phyloP scores from a whole-genome alignment of 2,888 invertebrate species.

The Aphidius colemani region DNA sequence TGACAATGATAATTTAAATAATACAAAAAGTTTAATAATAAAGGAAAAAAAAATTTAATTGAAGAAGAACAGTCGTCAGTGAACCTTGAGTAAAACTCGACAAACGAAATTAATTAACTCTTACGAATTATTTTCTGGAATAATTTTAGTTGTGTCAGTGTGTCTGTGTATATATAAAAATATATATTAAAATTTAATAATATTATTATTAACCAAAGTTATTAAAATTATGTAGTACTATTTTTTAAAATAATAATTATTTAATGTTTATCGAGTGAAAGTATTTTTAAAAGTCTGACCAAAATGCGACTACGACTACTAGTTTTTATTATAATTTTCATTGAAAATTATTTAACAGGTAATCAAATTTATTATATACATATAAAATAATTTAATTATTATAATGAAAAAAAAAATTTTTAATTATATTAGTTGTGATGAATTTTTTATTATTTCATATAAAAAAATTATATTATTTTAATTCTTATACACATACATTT shows the following conservation, averaged over 20 bases:
- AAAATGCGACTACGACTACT: conserved; percentile 53
- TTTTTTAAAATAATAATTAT: not conserved
- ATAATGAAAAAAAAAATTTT: not conserved
- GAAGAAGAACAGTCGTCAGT: conserved; percentile 16
- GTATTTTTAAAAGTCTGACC: conserved; percentile 38
- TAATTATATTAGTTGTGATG: not conserved
- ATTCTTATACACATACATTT: too few species aligned
- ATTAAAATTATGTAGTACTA: not conserved
- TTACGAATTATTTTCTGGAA: conserved; percentile 38
- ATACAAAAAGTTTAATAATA: not conserved
- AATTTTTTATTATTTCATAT: too few species aligned
- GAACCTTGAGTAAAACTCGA: conserved; percentile 12
- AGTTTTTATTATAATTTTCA: conserved; percentile 44
- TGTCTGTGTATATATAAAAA: too few species aligned
- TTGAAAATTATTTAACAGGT: conserved; percentile 49
- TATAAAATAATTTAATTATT: too few species aligned
- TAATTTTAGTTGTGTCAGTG: conserved; percentile 12
- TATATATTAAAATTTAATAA: conserved; percentile 5
- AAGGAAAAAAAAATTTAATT: conserved; percentile 6
- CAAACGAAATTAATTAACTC: conserved; percentile 39
- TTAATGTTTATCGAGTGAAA: conserved; percentile 26
- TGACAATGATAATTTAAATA: too few species aligned
- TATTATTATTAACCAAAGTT: not conserved
- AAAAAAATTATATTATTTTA: too few species aligned
- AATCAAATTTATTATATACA: conserved; percentile 30